phyloP scores from a whole-genome alignment of 2,113 vertebrate genomes.

The Stomatorhinus ivindoensis region DNA sequence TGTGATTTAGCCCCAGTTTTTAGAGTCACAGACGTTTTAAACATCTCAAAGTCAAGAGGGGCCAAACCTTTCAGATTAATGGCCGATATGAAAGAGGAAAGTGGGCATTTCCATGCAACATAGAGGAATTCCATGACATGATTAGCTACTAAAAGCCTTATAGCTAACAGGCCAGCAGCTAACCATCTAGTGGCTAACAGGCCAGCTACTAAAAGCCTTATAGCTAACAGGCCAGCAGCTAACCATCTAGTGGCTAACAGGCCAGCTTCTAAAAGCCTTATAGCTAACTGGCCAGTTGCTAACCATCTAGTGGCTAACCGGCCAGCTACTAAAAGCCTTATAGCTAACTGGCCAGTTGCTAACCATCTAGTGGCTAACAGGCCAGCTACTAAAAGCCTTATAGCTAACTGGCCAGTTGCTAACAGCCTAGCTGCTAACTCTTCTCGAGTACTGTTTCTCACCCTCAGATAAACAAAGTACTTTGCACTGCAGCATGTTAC shows the following conservation, averaged over 20 bases:
- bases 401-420: neutral
- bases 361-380: neutral
- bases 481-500: neutral
- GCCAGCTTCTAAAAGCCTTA: neutral
- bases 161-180: neutral
- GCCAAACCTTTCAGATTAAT: neutral
- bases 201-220: neutral
- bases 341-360: neutral
- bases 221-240: too few species aligned
- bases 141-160: neutral
- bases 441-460: neutral
- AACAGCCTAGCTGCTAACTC: neutral
- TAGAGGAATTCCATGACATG: neutral
- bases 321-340: neutral
- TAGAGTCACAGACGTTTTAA: neutral
- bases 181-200: neutral
- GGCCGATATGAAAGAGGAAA: neutral
- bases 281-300: neutral
- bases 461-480: neutral
- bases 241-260: neutral
- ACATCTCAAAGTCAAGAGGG: neutral
- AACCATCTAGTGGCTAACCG: neutral
- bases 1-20: neutral
- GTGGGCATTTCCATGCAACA: neutral
- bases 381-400: too few species aligned